Conservation (phyloP, 2,113 vertebrate genomes). For the Vanacampus margaritifer region DNA sequence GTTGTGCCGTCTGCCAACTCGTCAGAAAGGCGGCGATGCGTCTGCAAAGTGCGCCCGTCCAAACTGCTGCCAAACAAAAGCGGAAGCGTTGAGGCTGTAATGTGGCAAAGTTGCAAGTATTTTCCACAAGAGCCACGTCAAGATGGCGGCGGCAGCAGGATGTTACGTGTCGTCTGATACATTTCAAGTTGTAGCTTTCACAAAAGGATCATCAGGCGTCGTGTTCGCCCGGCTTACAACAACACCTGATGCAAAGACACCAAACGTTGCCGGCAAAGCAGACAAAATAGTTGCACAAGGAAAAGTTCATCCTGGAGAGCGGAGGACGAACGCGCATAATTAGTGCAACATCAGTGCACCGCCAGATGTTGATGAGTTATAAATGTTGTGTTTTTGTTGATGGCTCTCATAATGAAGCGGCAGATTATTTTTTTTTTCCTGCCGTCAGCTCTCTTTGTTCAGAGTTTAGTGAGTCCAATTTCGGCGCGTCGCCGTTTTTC, state of each 20-base stretch:
- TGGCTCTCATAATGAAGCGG: not conserved
- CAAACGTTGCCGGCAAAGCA: not conserved
- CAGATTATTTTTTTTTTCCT: not conserved
- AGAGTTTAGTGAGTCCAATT: not conserved
- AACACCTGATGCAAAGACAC: not conserved
- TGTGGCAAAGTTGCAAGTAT: not conserved
- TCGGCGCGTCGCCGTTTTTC: not conserved
- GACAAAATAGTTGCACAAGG: not conserved
- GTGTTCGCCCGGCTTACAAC: not conserved
- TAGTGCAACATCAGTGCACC: not conserved
- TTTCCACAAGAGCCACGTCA: not conserved
- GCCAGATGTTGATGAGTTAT: not conserved
- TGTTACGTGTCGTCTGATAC: not conserved
- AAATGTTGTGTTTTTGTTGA: not conserved
- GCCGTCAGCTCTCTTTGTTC: not conserved
- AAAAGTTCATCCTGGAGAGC: not conserved
- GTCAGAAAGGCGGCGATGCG: not conserved
- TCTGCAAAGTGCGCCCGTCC: not conserved
- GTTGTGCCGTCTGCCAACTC: not conserved
- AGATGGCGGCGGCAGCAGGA: not conserved
- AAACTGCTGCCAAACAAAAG: not conserved
- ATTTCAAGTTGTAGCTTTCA: slow-evolving; percentile 4
- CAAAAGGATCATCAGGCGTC: not conserved
- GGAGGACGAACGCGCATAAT: not conserved
- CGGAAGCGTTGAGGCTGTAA: not conserved